Percentiles rank a stretch among this genome's conserved stretches.
Evolutionary conservation across 2,888 invertebrate genomes (phyloP).

Genomic region (Papilio gigon): DNA sequence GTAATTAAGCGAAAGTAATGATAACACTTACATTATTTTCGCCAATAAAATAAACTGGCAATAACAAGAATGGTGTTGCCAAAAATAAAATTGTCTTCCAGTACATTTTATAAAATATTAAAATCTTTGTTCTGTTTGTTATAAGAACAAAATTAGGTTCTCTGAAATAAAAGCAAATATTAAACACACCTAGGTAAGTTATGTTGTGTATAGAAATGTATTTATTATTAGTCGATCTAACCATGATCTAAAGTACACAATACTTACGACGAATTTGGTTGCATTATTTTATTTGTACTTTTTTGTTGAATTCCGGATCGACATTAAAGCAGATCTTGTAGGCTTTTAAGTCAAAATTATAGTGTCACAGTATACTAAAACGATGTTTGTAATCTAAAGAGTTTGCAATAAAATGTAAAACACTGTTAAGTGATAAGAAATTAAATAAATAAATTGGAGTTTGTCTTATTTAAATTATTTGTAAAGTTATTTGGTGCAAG

Average conservation of each 20-base stretch:
- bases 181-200: neutral
- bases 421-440: neutral
- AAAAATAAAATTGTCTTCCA: slow-evolving; percentile 59
- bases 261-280: slow-evolving; percentile 54
- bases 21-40: slow-evolving; percentile 56
- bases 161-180: slow-evolving; percentile 51
- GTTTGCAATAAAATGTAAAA: neutral
- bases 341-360: slow-evolving; percentile 15
- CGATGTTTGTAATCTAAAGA: neutral
- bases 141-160: slow-evolving; percentile 61
- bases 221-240: too few species aligned
- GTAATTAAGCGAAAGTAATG: neutral
- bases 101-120: slow-evolving; percentile 60
- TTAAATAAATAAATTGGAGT: neutral
- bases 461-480: neutral
- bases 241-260: too few species aligned
- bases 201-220: too few species aligned
- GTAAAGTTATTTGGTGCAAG: neutral
- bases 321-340: slow-evolving; percentile 23
- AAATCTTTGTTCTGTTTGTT: slow-evolving; percentile 54
- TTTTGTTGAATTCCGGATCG: neutral
- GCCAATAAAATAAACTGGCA: slow-evolving; percentile 59
- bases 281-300: slow-evolving; percentile 46
- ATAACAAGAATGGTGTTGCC: slow-evolving; percentile 57
- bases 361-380: neutral